These are phyloP conservation scores for Drosophila crucigera DNA, from an alignment of 2,888 invertebrate genomes.

Conservation along the genomic window DNA sequence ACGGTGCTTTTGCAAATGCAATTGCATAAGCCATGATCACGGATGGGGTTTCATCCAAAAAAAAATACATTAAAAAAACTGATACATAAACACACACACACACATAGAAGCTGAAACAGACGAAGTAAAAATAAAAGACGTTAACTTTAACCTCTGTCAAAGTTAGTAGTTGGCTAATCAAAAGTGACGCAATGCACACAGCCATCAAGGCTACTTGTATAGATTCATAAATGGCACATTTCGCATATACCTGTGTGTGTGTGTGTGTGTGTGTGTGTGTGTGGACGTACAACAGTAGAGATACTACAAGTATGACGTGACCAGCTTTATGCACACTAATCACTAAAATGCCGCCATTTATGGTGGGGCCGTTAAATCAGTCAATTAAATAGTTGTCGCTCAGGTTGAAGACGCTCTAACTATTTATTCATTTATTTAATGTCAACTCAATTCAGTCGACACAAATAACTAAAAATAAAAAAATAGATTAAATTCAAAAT, in stretches of 20 bases:
- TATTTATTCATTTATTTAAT: not conserved
- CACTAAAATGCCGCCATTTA: conserved; percentile 49
- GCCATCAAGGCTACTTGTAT: not conserved
- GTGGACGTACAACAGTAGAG: not conserved
- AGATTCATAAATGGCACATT: not conserved
- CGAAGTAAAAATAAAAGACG: not conserved
- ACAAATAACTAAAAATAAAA: not conserved
- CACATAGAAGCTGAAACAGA: not conserved
- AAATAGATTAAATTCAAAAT: not conserved
- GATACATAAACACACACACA: not conserved
- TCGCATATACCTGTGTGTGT: not conserved
- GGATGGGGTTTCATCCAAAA: not conserved
- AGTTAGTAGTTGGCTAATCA: not conserved
- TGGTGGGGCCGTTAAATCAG: conserved; percentile 30
- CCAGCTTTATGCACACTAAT: conserved; percentile 20
- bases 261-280: not conserved
- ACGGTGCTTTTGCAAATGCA: conserved; percentile 50
- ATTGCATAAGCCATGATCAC: conserved; percentile 41
- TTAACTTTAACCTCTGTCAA: conserved; percentile 3
- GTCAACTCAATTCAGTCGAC: not conserved
- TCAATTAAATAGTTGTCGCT: not conserved
- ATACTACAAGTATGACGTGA: not conserved
- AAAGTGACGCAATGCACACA: not conserved
- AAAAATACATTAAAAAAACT: not conserved
- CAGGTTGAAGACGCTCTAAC: not conserved